These are phyloP conservation scores for Oophaga sylvatica DNA, from an alignment of 2,797 vertebrate genomes.

Conservation along the genomic window DNA sequence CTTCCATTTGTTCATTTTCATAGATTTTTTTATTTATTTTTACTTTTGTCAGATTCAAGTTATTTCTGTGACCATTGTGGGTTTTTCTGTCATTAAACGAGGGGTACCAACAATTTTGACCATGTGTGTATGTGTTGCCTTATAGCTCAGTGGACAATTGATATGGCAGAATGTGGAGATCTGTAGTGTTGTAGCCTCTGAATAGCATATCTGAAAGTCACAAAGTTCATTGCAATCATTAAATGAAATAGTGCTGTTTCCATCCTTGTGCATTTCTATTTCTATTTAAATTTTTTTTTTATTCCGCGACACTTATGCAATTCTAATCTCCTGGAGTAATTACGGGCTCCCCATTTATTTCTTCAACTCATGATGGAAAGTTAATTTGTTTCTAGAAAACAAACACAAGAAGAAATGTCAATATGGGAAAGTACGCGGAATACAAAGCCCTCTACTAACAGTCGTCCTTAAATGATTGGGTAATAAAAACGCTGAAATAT, in stretches of 20 bases:
- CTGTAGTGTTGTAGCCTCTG: not conserved
- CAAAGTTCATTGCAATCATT: conserved; percentile 7
- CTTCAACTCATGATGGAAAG: conserved; percentile 47
- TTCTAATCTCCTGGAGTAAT: conserved; percentile 49
- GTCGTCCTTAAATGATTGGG: conserved; percentile 46
- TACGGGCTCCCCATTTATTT: conserved; percentile 47
- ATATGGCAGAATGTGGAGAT: not conserved
- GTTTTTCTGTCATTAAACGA: too few species aligned
- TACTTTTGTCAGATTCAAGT: too few species aligned
- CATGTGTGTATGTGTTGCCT: too few species aligned
- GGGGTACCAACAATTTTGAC: too few species aligned
- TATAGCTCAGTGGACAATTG: not conserved
- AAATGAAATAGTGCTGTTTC: not conserved
- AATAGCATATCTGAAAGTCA: not conserved
- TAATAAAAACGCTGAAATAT: conserved; percentile 51
- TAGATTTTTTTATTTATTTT: too few species aligned
- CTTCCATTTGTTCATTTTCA: too few species aligned
- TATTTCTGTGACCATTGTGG: too few species aligned
- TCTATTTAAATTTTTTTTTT: conserved; percentile 18
- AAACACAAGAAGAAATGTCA: conserved; percentile 51
- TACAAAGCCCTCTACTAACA: conserved; percentile 38
- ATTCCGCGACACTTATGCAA: conserved; percentile 41
- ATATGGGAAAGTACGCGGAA: conserved; percentile 39
- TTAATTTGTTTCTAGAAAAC: conserved; percentile 55
- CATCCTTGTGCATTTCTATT: not conserved